A percentile compares a stretch with the other conserved stretches of the same genome.
phyloP scores from a whole-genome alignment of 2,113 vertebrate genomes.

The Forbesichthys papilliferus region DNA sequence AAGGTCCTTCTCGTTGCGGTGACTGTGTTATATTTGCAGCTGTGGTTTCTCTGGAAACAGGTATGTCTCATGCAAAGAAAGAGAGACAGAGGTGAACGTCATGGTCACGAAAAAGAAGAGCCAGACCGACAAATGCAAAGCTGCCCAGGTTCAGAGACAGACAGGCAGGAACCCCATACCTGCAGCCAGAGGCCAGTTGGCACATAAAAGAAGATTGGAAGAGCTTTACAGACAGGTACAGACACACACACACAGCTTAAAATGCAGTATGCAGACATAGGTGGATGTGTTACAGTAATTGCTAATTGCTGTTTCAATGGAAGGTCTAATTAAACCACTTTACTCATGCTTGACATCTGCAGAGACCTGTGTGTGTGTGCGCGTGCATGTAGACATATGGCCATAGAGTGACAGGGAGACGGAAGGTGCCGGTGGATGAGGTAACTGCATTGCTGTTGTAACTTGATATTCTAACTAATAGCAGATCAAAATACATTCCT shows the following conservation, averaged over 20 bases:
- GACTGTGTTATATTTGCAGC: not conserved
- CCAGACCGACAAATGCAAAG: not conserved
- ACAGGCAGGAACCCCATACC: constrained; percentile 1
- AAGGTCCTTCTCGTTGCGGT: not conserved
- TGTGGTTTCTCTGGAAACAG: constrained; percentile 4
- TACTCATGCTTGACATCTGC: not conserved
- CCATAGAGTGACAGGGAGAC: not conserved
- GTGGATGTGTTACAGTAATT: not conserved
- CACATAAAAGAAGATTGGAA: constrained; percentile 1
- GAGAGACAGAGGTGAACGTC: not conserved
- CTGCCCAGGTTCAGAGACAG: not conserved
- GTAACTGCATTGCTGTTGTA: constrained; percentile 7
- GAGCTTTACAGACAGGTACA: constrained; percentile 10
- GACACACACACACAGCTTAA: constrained; percentile 7
- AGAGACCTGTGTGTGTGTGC: not conserved
- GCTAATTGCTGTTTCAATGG: not conserved
- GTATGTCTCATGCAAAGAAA: no score
- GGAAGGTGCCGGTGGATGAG: not conserved
- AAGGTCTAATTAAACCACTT: not conserved
- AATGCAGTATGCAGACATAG: not conserved
- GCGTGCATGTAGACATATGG: not conserved
- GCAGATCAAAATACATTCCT: constrained; percentile 18
- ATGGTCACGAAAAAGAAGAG: not conserved
- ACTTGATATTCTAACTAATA: constrained; percentile 22
- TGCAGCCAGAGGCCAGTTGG: constrained; percentile 12